Percentiles rank a stretch among this genome's conserved stretches.
These are phyloP conservation scores for Fregetta grallaria DNA, from an alignment of 2,113 vertebrate genomes.

Conservation along the genomic window DNA sequence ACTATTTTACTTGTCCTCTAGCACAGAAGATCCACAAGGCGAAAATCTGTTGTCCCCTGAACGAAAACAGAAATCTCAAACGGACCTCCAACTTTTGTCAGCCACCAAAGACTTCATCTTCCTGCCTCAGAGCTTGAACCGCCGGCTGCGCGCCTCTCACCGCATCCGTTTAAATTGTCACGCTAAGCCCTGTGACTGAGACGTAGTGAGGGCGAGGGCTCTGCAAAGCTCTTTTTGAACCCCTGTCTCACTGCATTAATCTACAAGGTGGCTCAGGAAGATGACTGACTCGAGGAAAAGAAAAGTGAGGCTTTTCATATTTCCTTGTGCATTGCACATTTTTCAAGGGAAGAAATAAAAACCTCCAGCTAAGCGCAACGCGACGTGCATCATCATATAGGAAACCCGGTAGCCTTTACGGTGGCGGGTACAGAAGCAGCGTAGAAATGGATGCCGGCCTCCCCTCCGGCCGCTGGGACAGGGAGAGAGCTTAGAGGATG, in stretches of 20 bases:
- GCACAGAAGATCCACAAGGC: background rate
- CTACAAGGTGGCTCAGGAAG: background rate
- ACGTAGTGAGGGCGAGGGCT: background rate
- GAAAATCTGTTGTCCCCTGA: background rate
- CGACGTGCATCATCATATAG: background rate
- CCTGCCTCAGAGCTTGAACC: background rate
- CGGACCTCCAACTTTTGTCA: background rate
- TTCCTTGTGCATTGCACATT: background rate
- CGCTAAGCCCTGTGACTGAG: background rate
- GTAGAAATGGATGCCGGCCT: accelerated
- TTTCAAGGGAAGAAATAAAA: background rate
- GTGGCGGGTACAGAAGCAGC: background rate
- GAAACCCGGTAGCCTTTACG: background rate
- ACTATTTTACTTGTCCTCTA: background rate
- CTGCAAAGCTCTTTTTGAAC: background rate
- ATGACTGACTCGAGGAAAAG: background rate
- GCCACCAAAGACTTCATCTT: background rate
- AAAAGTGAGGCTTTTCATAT: background rate
- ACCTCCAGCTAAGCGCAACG: background rate
- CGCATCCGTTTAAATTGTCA: background rate
- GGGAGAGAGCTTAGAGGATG: background rate
- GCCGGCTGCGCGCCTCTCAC: accelerated
- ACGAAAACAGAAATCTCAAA: background rate
- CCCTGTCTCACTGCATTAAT: background rate
- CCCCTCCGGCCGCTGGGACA: accelerated